A percentile compares a stretch with the other conserved stretches of the same genome.
These are phyloP conservation scores for Trachurus trachurus DNA, from an alignment of 2,797 vertebrate species.

Conservation along the genomic window DNA sequence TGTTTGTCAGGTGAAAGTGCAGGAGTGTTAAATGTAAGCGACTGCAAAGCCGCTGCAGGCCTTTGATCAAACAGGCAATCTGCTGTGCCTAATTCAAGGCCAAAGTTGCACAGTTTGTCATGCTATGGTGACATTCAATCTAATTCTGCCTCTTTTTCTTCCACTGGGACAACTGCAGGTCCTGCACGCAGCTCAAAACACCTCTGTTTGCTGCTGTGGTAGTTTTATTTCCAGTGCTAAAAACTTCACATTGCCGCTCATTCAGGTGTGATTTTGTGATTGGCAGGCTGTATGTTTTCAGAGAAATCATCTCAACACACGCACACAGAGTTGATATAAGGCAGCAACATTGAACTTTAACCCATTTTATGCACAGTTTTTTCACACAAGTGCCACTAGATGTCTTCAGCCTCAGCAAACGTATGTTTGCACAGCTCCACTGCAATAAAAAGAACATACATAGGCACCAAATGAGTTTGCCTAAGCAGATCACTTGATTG, in stretches of 20 bases:
- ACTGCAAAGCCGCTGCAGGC: neutral
- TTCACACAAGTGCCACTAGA: neutral
- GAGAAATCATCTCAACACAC: neutral
- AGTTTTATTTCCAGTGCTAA: neutral
- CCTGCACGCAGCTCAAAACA: neutral
- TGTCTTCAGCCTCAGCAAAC: slow-evolving; percentile 21
- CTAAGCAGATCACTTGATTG: slow-evolving; percentile 41
- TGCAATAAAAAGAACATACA: slow-evolving; percentile 29
- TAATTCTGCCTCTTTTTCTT: neutral
- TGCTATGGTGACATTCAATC: neutral
- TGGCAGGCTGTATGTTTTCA: neutral
- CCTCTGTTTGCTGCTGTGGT: neutral
- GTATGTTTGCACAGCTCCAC: slow-evolving; percentile 21
- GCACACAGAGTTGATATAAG: neutral
- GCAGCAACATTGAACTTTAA: neutral
- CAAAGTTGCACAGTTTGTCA: neutral
- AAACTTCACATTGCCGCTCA: neutral
- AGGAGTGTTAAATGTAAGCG: neutral
- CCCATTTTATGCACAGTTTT: neutral
- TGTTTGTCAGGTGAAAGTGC: neutral
- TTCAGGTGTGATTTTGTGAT: slow-evolving; percentile 14
- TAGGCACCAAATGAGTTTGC: slow-evolving; percentile 26
- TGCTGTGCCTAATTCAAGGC: slow-evolving; percentile 12
- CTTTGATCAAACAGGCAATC: neutral
- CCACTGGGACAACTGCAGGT: no score